Evolutionary conservation across 2,113 vertebrate genomes (phyloP).

Genomic region (Columbina picui): DNA sequence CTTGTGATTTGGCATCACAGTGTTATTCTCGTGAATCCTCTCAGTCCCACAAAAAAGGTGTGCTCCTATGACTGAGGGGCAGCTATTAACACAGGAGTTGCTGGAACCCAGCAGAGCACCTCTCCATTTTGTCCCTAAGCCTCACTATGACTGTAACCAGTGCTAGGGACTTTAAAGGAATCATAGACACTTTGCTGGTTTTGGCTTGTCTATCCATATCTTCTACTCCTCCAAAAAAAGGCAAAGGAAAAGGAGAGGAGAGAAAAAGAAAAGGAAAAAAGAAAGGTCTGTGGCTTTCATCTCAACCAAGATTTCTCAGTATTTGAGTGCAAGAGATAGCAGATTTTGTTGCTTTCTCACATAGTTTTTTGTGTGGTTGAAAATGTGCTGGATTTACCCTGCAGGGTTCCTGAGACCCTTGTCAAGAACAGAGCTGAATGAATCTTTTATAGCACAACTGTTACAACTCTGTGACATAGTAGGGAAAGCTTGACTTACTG

Average conservation of each 20-base stretch:
- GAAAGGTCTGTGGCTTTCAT: background rate
- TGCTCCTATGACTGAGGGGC: background rate
- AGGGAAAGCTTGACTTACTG: background rate
- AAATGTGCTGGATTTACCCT: background rate
- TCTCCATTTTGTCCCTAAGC: background rate
- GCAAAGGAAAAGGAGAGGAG: background rate
- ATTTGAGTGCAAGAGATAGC: background rate
- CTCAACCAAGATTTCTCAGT: background rate
- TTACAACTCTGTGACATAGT: background rate
- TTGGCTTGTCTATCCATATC: background rate
- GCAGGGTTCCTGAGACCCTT: background rate
- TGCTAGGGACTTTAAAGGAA: background rate
- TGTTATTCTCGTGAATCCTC: background rate
- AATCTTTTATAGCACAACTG: background rate
- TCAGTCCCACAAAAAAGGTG: background rate
- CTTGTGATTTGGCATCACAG: background rate
- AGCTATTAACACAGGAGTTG: background rate
- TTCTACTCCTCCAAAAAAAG: background rate
- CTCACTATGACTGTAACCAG: fast-evolving
- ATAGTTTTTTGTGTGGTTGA: background rate
- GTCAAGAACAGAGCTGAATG: background rate
- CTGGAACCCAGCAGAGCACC: background rate
- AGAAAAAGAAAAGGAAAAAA: background rate
- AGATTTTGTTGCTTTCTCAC: fast-evolving
- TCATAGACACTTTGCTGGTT: background rate